These are phyloP conservation scores for Cuniculus paca DNA, from an alignment of 2,797 vertebrate species.

Conservation along the genomic window DNA sequence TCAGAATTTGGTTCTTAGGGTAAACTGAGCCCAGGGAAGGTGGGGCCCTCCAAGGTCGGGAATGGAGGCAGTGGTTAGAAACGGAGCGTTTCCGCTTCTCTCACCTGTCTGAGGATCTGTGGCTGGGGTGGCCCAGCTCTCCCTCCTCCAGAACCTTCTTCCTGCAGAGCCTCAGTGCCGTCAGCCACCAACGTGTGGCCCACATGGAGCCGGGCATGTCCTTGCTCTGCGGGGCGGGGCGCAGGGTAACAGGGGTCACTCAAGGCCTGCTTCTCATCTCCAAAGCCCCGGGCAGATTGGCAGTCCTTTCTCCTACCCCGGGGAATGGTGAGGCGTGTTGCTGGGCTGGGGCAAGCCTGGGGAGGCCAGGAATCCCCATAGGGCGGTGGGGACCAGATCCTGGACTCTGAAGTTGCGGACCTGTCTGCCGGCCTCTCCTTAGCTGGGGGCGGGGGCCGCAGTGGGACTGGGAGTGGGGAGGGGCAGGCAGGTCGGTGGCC, in stretches of 20 bases:
- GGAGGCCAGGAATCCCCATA: conserved; percentile 8
- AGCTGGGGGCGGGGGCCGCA: background rate
- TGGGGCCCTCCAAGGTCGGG: background rate
- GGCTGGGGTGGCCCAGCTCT: background rate
- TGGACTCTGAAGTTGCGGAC: background rate
- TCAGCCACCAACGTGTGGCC: background rate
- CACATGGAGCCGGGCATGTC: conserved; percentile 65
- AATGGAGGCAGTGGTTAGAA: background rate
- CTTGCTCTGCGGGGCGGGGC: conserved; percentile 18
- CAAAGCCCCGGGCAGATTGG: conserved; percentile 69
- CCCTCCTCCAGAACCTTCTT: background rate
- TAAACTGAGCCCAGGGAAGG: background rate
- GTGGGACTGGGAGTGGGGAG: background rate
- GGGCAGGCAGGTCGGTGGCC: background rate
- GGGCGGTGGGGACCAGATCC: background rate
- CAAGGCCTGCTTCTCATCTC: conserved; percentile 74
- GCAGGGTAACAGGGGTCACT: conserved; percentile 34
- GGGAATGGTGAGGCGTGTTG: conserved; percentile 11
- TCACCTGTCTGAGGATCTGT: background rate
- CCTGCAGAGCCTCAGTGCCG: background rate
- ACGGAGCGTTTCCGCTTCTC: background rate
- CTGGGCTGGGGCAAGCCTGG: background rate
- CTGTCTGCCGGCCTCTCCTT: background rate
- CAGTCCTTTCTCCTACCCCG: conserved; percentile 23
- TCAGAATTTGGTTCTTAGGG: background rate